A percentile compares a stretch with the other conserved stretches of the same genome.
Conservation (phyloP, 2,797 vertebrate species). For the Podargus strigoides region DNA sequence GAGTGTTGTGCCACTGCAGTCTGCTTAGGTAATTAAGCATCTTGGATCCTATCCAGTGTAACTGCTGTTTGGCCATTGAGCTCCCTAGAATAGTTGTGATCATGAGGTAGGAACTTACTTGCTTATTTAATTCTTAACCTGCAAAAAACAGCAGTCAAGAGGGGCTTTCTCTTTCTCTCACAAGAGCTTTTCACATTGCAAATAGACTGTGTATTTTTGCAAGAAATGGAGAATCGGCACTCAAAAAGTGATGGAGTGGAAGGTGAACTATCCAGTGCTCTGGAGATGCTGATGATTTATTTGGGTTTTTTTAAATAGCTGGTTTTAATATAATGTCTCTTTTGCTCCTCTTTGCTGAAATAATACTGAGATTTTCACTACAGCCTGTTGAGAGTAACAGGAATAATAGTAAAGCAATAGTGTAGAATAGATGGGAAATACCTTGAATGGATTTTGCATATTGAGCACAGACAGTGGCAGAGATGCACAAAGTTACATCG, state of each 20-base stretch:
- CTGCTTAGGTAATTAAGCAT: not conserved
- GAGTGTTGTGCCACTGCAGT: not conserved
- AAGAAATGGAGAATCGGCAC: not conserved
- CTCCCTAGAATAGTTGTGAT: not conserved
- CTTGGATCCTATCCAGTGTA: not conserved
- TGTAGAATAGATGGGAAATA: not conserved
- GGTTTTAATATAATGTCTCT: not conserved
- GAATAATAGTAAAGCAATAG: not conserved
- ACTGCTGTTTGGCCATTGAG: not conserved
- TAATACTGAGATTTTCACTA: not conserved
- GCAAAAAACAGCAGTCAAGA: not conserved
- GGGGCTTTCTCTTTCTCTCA: not conserved
- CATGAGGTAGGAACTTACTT: not conserved
- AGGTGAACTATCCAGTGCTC: not conserved
- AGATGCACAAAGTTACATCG: not conserved
- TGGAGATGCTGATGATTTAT: not conserved
- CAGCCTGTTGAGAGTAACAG: not conserved
- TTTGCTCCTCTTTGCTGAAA: not conserved
- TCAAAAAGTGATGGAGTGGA: not conserved
- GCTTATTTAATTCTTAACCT: slow-evolving; percentile 2
- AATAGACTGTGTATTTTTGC: not conserved
- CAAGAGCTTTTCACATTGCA: not conserved
- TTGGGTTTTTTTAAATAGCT: not conserved
- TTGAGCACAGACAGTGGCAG: not conserved
- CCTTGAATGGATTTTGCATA: not conserved